Percentiles rank a stretch among this genome's conserved stretches.
phyloP scores from a whole-genome alignment of 1,140 invertebrate species.

The Brachionus manjavacas region DNA sequence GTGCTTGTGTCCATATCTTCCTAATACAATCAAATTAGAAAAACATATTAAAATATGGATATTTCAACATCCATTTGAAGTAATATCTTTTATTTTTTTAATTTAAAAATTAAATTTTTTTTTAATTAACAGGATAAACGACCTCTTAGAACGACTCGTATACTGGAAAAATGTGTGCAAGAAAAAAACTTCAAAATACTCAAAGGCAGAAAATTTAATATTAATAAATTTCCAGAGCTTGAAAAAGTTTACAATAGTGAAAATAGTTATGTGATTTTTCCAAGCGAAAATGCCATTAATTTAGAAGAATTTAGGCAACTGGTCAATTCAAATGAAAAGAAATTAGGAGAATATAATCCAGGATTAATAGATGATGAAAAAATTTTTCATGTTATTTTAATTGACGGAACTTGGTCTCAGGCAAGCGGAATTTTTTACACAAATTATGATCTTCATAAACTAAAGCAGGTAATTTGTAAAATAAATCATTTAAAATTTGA shows the following conservation, averaged over 20 bases:
- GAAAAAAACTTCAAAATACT: constrained; percentile 70
- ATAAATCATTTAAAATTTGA: neutral
- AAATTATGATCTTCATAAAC: constrained; percentile 50
- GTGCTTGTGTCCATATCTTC: constrained; percentile 80
- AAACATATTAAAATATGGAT: constrained; percentile 63
- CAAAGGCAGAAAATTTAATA: constrained; percentile 78
- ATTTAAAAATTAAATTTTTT: neutral
- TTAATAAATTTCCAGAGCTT: constrained; percentile 58
- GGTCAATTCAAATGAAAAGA: constrained; percentile 47
- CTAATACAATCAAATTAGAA: constrained; percentile 58
- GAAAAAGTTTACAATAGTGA: constrained; percentile 65
- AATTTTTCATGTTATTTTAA: constrained; percentile 72
- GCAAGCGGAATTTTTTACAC: constrained; percentile 65
- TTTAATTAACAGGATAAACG: constrained; percentile 65
- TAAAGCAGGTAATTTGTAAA: constrained; percentile 45
- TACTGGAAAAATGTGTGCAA: constrained; percentile 71
- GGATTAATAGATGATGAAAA: constrained; percentile 37
- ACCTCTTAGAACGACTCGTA: constrained; percentile 78
- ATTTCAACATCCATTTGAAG: constrained; percentile 84
- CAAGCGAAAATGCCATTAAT: constrained; percentile 69
- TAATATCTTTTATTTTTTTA: constrained; percentile 42
- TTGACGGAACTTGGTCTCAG: constrained; percentile 91
- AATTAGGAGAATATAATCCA: neutral
- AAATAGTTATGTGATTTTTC: constrained; percentile 75
- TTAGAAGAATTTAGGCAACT: constrained; percentile 56